Conservation (phyloP, 2,888 invertebrate species). For the Nomada ferruginata region DNA sequence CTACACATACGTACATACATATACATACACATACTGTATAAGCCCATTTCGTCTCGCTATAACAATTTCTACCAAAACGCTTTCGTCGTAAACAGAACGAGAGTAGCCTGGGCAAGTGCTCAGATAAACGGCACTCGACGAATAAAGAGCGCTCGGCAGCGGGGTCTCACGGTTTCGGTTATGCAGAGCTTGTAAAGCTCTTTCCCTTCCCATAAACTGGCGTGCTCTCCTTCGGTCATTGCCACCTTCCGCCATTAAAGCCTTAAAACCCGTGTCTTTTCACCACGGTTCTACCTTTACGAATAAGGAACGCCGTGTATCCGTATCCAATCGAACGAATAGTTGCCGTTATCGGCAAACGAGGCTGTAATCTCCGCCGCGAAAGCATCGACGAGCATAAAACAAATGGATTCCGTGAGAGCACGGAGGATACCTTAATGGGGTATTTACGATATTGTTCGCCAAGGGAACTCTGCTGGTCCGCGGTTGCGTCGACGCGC, state of each 20-base stretch:
- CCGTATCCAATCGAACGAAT: conserved; percentile 55
- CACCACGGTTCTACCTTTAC: background rate
- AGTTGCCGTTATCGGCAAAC: conserved; percentile 65
- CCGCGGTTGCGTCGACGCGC: background rate
- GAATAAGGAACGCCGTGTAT: conserved; percentile 2
- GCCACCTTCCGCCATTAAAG: conserved; percentile 33
- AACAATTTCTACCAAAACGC: conserved; percentile 22
- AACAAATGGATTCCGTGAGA: conserved; percentile 59
- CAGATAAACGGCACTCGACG: conserved; percentile 36
- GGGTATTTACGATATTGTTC: conserved; percentile 57
- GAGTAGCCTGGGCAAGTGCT: conserved; percentile 19
- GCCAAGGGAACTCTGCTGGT: conserved; percentile 12
- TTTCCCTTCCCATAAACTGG: conserved; percentile 25
- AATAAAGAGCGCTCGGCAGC: conserved; percentile 29
- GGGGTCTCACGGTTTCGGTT: conserved; percentile 50
- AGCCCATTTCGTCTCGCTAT: conserved; percentile 2
- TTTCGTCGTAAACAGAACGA: conserved; percentile 9
- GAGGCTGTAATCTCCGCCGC: conserved; percentile 54
- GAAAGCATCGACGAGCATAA: conserved; percentile 52
- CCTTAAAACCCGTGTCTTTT: conserved; percentile 5
- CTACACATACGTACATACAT: too few relatives aligned
- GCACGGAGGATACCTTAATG: conserved; percentile 32
- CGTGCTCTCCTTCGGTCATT: conserved; percentile 39
- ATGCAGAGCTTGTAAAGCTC: conserved; percentile 40
- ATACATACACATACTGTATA: background rate